phyloP scores from a whole-genome alignment of 2,113 vertebrate species.

The Lasiurus borealis region DNA sequence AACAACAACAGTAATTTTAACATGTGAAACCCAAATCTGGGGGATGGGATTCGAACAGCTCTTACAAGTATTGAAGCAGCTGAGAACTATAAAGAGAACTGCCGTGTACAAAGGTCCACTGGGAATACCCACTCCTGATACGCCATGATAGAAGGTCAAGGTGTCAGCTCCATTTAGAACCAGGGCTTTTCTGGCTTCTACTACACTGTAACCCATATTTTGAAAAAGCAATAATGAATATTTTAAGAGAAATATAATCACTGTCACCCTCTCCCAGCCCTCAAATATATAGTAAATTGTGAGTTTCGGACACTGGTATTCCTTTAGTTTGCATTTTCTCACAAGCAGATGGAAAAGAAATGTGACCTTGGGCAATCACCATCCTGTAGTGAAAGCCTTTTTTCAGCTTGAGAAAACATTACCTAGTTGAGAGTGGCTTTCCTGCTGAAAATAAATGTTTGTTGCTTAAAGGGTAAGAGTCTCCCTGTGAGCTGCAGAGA shows the following conservation, averaged over 20 bases:
- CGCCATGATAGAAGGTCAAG: slow-evolving; percentile 84
- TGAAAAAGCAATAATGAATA: slow-evolving; percentile 73
- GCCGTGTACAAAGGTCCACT: slow-evolving; percentile 81
- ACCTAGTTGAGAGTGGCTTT: slow-evolving; percentile 75
- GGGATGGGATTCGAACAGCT: slow-evolving; percentile 79
- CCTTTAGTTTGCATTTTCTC: background rate
- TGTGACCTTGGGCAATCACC: background rate
- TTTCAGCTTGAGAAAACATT: slow-evolving; percentile 69
- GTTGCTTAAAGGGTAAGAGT: slow-evolving; percentile 55
- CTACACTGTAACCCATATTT: slow-evolving; percentile 80
- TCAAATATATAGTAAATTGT: background rate
- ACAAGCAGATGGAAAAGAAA: slow-evolving; percentile 55
- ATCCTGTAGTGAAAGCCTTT: slow-evolving; percentile 52
- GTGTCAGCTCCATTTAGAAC: slow-evolving; percentile 88
- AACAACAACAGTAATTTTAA: slow-evolving; percentile 72
- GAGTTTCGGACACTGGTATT: slow-evolving; percentile 34
- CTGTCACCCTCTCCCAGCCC: background rate
- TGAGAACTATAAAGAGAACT: slow-evolving; percentile 88
- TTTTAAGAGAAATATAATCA: slow-evolving; percentile 74
- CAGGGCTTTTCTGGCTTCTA: slow-evolving; percentile 83
- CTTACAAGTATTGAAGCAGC: slow-evolving; percentile 83
- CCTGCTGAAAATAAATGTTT: slow-evolving; percentile 55
- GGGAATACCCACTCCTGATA: slow-evolving; percentile 85
- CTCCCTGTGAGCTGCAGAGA: slow-evolving; percentile 49
- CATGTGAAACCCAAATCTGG: slow-evolving; percentile 75